Base-by-base conservation (phyloP, 2,113 vertebrate species). In the Triplophysa siluroides region DNA sequence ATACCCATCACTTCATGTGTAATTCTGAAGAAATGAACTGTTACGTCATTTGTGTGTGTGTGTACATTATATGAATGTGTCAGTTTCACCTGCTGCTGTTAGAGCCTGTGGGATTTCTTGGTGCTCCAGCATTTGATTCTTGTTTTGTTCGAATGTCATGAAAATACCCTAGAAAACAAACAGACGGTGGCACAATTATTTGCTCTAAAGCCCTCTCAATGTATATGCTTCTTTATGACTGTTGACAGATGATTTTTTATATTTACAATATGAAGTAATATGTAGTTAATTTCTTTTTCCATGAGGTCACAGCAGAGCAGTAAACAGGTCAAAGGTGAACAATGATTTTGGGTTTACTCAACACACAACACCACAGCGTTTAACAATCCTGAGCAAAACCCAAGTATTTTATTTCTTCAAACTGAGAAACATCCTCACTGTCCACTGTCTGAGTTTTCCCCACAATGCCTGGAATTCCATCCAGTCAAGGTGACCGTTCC, bases 401-500 rank as follows among this genome's bases (percentile, higher is more conserved):
- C 5, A 38, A 38, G 0, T 38, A 38, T 6, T 38, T 38, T 38
- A 38, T 38, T 38, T 38, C 33, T 7, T 3, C 33, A 8, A 38
- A 38, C 33, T 16, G 14, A 58, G 54, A 68, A 13, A 47, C 1
- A 3, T 58, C n/a, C 85, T 88, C 75, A 93, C 91, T 81, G 92
- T 91, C 92, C 91, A 93, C 81, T 26, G 86, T 66, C 76, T 75
- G 85, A 93, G 88, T 74, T 89, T 90, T 56, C 90, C 87, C 92
- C 92, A 93, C 58, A 92, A 85, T 41, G 13, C 50, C 83, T 89
- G 78, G 68, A 93, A 92, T 70, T 87, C 90, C 0, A 0, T 0
- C 90, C 87, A 91, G 81, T 82, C 87, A 3, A 93, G 83, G 71
- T 56, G 84, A 64, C 89, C 6, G 65, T 56, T 56, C 88, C 91